Conservation (phyloP, 2,888 invertebrate genomes). For the Ochropacha duplaris region DNA sequence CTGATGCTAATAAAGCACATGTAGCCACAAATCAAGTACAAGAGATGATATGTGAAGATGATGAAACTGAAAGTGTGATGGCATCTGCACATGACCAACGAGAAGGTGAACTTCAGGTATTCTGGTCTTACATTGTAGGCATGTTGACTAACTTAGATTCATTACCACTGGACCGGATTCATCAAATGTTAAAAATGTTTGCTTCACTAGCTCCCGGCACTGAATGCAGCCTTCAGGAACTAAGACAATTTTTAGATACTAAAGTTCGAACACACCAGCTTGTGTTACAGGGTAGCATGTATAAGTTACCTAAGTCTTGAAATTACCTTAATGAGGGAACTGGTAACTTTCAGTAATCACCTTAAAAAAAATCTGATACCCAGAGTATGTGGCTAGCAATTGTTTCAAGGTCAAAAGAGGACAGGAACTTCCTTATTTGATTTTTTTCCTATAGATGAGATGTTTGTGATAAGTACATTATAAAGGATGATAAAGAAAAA, state of each 20-base stretch:
- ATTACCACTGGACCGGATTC: constrained; percentile 94
- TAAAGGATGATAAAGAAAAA: constrained; percentile 28
- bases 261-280: constrained; percentile 96
- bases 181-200: constrained; percentile 98
- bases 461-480: background rate
- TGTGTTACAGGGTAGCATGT: constrained; percentile 92
- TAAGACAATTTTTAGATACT: constrained; percentile 94
- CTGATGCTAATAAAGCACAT: constrained; percentile 79
- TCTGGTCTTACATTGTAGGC: constrained; percentile 98
- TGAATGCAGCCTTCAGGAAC: constrained; percentile 94
- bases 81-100: constrained; percentile 96
- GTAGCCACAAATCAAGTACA: constrained; percentile 80
- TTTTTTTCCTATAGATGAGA: too few relatives aligned
- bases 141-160: constrained; percentile 98
- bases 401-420: too few relatives aligned
- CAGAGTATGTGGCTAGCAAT: background rate
- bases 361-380: background rate
- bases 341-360: too few relatives aligned
- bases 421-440: too few relatives aligned
- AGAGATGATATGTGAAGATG: constrained; percentile 92
- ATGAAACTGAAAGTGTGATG: constrained; percentile 96
- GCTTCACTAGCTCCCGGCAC: constrained; percentile 95
- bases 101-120: constrained; percentile 96
- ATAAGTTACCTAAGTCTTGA: constrained; percentile 90
- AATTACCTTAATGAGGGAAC: constrained; percentile 8